phyloP scores from a whole-genome alignment of 2,797 vertebrate genomes.

The Peromyscus eremicus region DNA sequence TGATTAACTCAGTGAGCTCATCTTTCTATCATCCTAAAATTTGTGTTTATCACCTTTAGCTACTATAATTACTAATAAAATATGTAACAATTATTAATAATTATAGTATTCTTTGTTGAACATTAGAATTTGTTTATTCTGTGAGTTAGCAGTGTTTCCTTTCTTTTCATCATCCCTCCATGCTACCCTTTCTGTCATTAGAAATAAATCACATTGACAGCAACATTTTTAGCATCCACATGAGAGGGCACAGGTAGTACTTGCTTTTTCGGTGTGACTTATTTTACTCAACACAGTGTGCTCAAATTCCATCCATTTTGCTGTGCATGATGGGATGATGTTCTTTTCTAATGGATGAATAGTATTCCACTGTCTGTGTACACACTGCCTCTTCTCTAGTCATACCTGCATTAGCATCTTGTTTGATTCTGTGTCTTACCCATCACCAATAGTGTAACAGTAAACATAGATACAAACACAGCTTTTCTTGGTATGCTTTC shows the following conservation, averaged over 20 bases:
- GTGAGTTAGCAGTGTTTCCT: neutral
- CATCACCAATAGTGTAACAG: no score
- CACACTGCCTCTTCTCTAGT: neutral
- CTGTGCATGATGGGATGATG: no score
- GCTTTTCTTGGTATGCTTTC: neutral
- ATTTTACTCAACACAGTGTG: neutral
- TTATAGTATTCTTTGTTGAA: neutral
- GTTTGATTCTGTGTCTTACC: neutral
- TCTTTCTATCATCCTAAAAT: neutral
- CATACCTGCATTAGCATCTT: neutral
- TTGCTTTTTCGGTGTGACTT: no score
- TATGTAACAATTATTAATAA: neutral
- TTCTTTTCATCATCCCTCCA: no score
- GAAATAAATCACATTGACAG: no score
- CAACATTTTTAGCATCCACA: neutral
- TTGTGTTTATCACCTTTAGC: neutral
- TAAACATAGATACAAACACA: neutral
- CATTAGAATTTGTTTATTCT: neutral
- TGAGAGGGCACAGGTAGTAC: neutral
- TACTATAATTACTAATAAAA: neutral
- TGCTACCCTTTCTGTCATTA: no score
- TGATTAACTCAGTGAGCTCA: neutral
- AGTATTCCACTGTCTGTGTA: neutral
- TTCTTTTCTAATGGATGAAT: neutral
- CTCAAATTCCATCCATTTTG: neutral